Base-by-base conservation (phyloP, 2,888 invertebrate species). In the Rhagium mordax region DNA sequence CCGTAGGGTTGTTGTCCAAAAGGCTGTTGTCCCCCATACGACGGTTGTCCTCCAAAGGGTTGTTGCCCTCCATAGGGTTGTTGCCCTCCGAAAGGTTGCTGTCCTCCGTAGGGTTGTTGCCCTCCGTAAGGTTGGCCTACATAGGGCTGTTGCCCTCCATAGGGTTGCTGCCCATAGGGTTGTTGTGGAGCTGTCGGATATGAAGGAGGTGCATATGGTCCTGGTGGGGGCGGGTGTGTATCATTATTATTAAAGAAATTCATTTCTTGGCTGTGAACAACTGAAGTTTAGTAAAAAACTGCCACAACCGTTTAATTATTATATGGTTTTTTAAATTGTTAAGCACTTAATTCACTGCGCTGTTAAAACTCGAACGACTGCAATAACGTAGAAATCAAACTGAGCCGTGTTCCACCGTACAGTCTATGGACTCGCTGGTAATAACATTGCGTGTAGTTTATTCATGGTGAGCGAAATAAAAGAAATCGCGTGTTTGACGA, bases 31-130 rank as follows among this genome's bases (percentile, higher is more conserved):
- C 24, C 24, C 3, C 55, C 55, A 15, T 55, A 55, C 7, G 24
- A 6, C 6, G 3, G 24, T 24, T 24, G 24, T 6, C 24, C 24
- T 24, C 24, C 71, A 49, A 64, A 71, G 1, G 61, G 68, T 2
- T 47, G 72, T 62, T 71, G 71, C 5, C 67, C 66, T 13, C 57
- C 70, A 41, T 64, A 70, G 10, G 33, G 70, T 10, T 57, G 70
- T 18, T 70, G 73, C 13, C 51, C 59, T n/a, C 41, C 41, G n/a
- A 4, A 41, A 10, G 41, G 69, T 41, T 29, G 41, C n/a, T 41
- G 41, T 41, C 41, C 41, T n/a, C 13, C 41, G 41, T 10, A 41
- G 4, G 41, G 41, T 41, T n/a, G 41, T 41, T 41, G 41, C n/a
- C 41, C 41, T 41, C 41, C 33, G 10, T 13, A 33, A 13, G 33